Percentiles rank a stretch among this genome's conserved stretches.
Conservation (phyloP, 2,113 vertebrate genomes). For the Rhegmatorhina hoffmannsi region DNA sequence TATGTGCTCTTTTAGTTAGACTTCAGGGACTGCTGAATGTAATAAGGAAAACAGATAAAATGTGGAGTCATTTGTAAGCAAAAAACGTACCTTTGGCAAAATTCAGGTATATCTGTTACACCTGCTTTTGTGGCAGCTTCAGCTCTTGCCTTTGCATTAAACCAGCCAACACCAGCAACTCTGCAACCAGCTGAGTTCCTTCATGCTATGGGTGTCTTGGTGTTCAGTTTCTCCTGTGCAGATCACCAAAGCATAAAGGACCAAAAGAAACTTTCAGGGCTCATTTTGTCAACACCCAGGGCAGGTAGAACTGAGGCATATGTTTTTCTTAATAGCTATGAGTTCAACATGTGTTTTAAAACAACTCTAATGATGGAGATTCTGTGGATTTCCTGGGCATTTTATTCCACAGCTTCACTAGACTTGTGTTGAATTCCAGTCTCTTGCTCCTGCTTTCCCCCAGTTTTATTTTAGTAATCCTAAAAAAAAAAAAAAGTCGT, state of each 20-base stretch:
- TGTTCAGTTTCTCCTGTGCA: neutral
- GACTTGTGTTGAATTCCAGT: neutral
- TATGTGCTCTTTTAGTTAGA: neutral
- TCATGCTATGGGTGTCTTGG: fast-evolving
- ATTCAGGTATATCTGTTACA: neutral
- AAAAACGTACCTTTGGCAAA: neutral
- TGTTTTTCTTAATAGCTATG: neutral
- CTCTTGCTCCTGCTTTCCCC: neutral
- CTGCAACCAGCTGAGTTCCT: neutral
- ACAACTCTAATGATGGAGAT: neutral
- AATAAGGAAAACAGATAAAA: neutral
- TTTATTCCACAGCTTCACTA: neutral
- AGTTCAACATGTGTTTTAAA: neutral
- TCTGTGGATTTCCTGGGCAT: neutral
- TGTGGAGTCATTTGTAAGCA: neutral
- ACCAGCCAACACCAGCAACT: neutral
- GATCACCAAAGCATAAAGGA: neutral
- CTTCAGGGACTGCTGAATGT: neutral
- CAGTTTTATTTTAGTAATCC: neutral
- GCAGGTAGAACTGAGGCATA: neutral
- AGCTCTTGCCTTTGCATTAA: neutral
- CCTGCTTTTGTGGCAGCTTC: neutral
- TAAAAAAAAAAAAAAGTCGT: neutral
- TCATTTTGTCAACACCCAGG: neutral
- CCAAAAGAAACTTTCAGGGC: neutral